A percentile compares a stretch with the other conserved stretches of the same genome.
phyloP scores from a whole-genome alignment of 2,888 invertebrate species.

The Apotomis capreana region DNA sequence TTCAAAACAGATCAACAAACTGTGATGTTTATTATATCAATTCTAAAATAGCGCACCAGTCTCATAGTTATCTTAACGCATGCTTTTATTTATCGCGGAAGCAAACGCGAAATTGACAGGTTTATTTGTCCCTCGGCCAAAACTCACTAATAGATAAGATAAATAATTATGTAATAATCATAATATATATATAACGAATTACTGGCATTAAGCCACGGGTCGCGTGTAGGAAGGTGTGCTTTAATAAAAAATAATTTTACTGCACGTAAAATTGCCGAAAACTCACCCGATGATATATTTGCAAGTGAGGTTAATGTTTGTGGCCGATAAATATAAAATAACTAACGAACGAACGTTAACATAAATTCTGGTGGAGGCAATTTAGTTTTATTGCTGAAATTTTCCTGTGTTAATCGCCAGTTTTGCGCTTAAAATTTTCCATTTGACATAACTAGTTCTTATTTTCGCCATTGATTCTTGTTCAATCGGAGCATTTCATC shows the following conservation, averaged over 20 bases:
- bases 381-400: constrained; percentile 21
- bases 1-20: constrained; percentile 21
- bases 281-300: constrained; percentile 44
- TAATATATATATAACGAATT: constrained; percentile 21
- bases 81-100: constrained; percentile 39
- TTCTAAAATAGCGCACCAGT: constrained; percentile 26
- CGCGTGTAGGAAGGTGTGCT: constrained; percentile 43
- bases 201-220: constrained; percentile 51
- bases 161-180: constrained; percentile 44
- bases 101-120: constrained; percentile 49
- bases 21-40: constrained; percentile 21
- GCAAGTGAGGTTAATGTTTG: constrained; percentile 46
- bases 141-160: constrained; percentile 65
- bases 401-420: neutral
- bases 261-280: constrained; percentile 47
- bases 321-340: constrained; percentile 44
- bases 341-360: constrained; percentile 19
- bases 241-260: constrained; percentile 43
- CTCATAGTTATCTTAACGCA: constrained; percentile 22
- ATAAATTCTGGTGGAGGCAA: constrained; percentile 23
- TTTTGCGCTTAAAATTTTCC: neutral
- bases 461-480: no score
- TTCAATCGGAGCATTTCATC: no score
- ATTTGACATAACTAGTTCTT: no score
- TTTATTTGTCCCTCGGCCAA: constrained; percentile 65